A percentile compares a stretch with the other conserved stretches of the same genome.
Evolutionary conservation across 2,888 invertebrate genomes (phyloP).

Genomic region (Aplocera efformata): DNA sequence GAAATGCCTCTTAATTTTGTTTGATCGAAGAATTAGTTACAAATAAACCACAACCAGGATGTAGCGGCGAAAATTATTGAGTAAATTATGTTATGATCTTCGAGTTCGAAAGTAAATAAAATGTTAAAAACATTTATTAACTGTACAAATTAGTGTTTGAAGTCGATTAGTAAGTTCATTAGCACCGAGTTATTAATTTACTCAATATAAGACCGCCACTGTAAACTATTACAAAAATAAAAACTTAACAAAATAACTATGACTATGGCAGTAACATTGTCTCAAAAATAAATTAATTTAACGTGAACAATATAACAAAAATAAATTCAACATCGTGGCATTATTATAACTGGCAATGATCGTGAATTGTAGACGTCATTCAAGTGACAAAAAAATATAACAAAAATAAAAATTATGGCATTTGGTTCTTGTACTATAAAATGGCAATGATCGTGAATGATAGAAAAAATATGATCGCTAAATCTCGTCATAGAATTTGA

Average conservation of each 20-base stretch:
- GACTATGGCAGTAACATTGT: conserved; percentile 7
- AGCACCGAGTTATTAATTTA: conserved; percentile 2
- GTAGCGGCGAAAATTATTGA: conserved; percentile 6
- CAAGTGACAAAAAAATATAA: conserved; percentile 1
- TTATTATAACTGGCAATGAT: conserved; percentile 9
- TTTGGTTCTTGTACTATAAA: conserved; percentile 25
- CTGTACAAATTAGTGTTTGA: neutral
- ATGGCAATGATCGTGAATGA: conserved; percentile 23
- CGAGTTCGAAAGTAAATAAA: too few relatives aligned
- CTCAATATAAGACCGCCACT: conserved; percentile 20
- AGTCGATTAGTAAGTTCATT: conserved; percentile 1
- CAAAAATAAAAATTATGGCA: too few relatives aligned
- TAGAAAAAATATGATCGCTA: too few relatives aligned
- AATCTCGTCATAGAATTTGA: too few relatives aligned
- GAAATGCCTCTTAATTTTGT: conserved; percentile 1
- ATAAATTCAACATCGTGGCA: conserved; percentile 10
- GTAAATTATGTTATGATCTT: neutral
- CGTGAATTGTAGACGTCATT: neutral
- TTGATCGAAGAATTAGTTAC: conserved; percentile 7
- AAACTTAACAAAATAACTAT: conserved; percentile 24
- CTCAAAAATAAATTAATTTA: conserved; percentile 7
- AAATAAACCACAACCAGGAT: conserved; percentile 14
- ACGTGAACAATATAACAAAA: conserved; percentile 10
- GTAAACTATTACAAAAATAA: conserved; percentile 19
- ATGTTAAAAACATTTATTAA: neutral